Base-by-base conservation (phyloP, 1,140 invertebrate genomes). In the Drosophila tsacasi region DNA sequence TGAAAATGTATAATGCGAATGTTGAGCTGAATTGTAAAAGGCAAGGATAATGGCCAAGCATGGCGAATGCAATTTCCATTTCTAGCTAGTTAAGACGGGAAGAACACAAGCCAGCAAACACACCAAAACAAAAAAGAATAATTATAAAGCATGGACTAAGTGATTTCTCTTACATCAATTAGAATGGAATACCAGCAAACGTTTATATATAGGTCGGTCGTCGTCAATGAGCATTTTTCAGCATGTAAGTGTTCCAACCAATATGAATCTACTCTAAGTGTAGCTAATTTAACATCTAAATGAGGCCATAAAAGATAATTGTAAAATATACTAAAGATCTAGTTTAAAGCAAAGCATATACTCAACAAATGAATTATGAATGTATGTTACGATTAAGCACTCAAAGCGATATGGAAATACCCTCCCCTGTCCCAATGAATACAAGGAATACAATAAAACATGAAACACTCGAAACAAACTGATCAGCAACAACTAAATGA, bases 321-420 rank as follows among this genome's bases (percentile, higher is more conserved):
- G 81, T 84, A 84, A 80, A 84, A 77, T 72, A 84, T 55, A 54
- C n/a, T 73, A 12, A 73, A 27, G 58, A 79, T 63, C 60, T 79
- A 76, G 65, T 64, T 68, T 69, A 83, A 75, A 55, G 63, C 73
- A 60, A 64, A 13, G 47, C 73, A 67, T 76, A 60, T 79, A 79
- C 59, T 78, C 75, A 39, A 76, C 27, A 74, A 83, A 74, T 67
- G 71, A 74, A 64, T 49, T 80, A 83, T 86, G 73, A 90, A 82
- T 90, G 82, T 90, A 90, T 90, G 81, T 90, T 84, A 89, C 68
- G 52, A 84, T 76, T 90, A 90, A 90, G 85, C 85, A 90, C 85
- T 90, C 72, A 17, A 87, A 86, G 62, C 17, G 37, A 63, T 47
- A 71, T 69, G 60, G 30, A 65, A 75, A 81, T 72, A 71, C 52